Base-by-base conservation (phyloP, 1,140 invertebrate genomes). In the Drosophila lowei region DNA sequence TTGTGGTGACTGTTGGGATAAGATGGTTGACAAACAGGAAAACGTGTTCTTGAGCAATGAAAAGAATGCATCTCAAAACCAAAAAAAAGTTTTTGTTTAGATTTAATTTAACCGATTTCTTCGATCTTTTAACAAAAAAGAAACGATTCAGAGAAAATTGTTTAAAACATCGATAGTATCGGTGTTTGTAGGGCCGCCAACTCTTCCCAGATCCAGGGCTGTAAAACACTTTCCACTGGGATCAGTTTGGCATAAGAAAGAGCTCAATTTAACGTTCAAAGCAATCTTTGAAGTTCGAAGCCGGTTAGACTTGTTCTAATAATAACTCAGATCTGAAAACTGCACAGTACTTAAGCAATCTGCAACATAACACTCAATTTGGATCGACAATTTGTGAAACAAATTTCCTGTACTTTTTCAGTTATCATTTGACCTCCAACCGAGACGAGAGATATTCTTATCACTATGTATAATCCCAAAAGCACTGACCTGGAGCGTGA, bases 401-500 rank as follows among this genome's bases (percentile, higher is more conserved):
- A 47, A 16, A 11, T 5, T 23, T 9, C 44, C 30, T 56, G 11
- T 47, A 43, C 11, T 8, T 56, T 68, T 63, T 21, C 38, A 72
- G 11, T 72, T 42, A 38, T 4, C 16, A 43, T 50, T 21, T 41
- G 1, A 34, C n/a, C 15, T 6, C 4, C 15, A 25, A 5, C 23
- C 23, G 5, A 4, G 5, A 25, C 4, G 23, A 28, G 23, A 16
- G n/a, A 28, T n/a, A 4, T 21, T 55, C 59, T 57, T 64, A 64
- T 74, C 47, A 48, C n/a, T 13, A 79, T 88, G 84, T 88, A 83
- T 48, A 83, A 89, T 67, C 61, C 67, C 9, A 53, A 72, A 25
- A 64, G 65, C 7, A 18, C 59, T 23, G 67, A 89, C 47, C 54
- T 89, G n/a, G 60, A 71, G 13, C 63, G 75, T 8, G 83, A 88